Percentiles rank a stretch among this genome's conserved stretches.
These are phyloP conservation scores for Dendroctonus ponderosae DNA, from an alignment of 1,140 invertebrate genomes.

Conservation along the genomic window DNA sequence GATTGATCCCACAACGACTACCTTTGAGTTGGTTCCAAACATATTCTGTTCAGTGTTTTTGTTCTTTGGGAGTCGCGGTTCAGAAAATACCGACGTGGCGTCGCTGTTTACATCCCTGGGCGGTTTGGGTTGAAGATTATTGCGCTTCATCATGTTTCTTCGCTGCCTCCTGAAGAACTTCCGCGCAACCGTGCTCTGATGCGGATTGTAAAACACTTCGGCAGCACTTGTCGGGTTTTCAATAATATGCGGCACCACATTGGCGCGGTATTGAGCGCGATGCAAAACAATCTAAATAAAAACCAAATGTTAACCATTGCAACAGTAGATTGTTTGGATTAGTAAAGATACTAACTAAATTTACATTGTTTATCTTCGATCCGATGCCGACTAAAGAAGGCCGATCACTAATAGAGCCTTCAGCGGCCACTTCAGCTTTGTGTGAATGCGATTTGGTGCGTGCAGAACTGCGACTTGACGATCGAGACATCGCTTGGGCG, in stretches of 20 bases:
- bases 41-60: constrained; percentile 62
- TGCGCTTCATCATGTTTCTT: constrained; percentile 68
- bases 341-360: constrained; percentile 54
- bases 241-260: constrained; percentile 68
- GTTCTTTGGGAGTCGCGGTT: constrained; percentile 54
- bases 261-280: constrained; percentile 67
- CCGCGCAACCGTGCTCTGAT: constrained; percentile 86
- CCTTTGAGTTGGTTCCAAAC: constrained; percentile 65
- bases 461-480: constrained; percentile 61
- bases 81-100: constrained; percentile 54
- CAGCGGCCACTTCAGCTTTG: constrained; percentile 55
- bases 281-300: constrained; percentile 51
- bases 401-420: constrained; percentile 40
- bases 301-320: not conserved
- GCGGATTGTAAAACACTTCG: constrained; percentile 88
- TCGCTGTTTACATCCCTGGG: constrained; percentile 62
- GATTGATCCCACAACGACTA: not conserved
- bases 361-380: constrained; percentile 57
- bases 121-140: constrained; percentile 67
- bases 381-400: constrained; percentile 29
- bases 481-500: constrained; percentile 54
- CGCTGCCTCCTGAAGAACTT: constrained; percentile 90
- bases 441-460: constrained; percentile 57
- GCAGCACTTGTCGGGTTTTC: constrained; percentile 60
- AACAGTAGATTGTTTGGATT: not conserved